These are phyloP conservation scores for Thereva unica DNA, from an alignment of 2,888 invertebrate genomes.

Conservation along the genomic window DNA sequence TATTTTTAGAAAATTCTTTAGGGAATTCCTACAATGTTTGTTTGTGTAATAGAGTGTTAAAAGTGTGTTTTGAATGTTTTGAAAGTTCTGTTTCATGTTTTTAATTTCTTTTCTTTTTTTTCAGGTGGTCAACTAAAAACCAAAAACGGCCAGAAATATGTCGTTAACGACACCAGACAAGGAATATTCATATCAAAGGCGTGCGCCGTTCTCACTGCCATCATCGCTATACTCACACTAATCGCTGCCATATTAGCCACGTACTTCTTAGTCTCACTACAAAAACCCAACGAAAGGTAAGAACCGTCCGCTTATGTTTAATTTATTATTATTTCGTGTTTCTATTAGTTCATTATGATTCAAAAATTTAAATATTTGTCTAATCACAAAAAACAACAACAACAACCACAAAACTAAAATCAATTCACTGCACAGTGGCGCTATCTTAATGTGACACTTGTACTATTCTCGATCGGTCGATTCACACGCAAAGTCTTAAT, in stretches of 20 bases:
- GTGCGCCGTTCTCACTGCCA: conserved; percentile 50
- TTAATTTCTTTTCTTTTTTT: conserved; percentile 39
- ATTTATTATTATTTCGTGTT: conserved; percentile 17
- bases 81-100: conserved; percentile 9
- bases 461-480: too few species aligned
- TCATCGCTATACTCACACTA: conserved; percentile 51
- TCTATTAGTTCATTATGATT: neutral
- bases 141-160: conserved; percentile 59
- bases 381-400: too few species aligned
- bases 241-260: conserved; percentile 53
- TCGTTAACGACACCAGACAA: conserved; percentile 56
- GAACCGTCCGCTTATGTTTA: conserved; percentile 37
- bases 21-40: too few species aligned
- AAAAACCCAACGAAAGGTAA: conserved; percentile 48
- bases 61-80: too few species aligned
- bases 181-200: conserved; percentile 54
- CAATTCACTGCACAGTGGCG: too few species aligned
- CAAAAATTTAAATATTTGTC: too few species aligned
- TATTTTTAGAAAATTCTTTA: too few species aligned
- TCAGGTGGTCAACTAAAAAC: conserved; percentile 58
- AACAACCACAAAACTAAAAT: too few species aligned
- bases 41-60: too few species aligned
- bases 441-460: too few species aligned
- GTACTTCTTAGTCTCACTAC: conserved; percentile 52
- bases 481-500: too few species aligned